A percentile compares a stretch with the other conserved stretches of the same genome.
Conservation (phyloP, 64 coral and sea anemone species). For the Montipora efflorescens region DNA sequence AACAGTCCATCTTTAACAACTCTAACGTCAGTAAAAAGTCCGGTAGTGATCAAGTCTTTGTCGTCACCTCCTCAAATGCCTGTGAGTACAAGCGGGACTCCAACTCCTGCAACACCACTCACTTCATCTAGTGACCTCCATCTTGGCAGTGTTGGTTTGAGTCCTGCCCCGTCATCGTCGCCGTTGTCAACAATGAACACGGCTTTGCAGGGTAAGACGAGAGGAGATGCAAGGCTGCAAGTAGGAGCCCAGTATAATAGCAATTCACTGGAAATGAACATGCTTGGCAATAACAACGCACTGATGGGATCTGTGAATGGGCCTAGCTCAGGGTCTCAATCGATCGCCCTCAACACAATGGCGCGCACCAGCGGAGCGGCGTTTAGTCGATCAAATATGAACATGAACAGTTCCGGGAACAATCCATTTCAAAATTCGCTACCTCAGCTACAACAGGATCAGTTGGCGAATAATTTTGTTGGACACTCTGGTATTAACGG, state of each 20-base stretch:
- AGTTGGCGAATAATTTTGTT: slow-evolving; percentile 71
- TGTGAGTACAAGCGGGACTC: slow-evolving; percentile 92
- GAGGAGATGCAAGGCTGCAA: slow-evolving; percentile 66
- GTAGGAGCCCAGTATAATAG: slow-evolving; percentile 76
- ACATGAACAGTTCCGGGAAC: slow-evolving; percentile 70
- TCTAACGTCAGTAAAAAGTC: slow-evolving; percentile 84
- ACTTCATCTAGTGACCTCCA: slow-evolving; percentile 95
- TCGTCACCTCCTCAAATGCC: slow-evolving; percentile 95
- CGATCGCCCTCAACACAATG: slow-evolving; percentile 86
- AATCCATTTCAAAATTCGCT: slow-evolving; percentile 80
- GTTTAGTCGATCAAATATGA: slow-evolving; percentile 79
- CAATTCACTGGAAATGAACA: slow-evolving; percentile 80
- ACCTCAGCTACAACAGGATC: slow-evolving; percentile 65
- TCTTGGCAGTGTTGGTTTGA: slow-evolving; percentile 82
- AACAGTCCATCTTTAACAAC: slow-evolving; percentile 92
- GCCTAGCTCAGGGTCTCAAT: slow-evolving; percentile 67
- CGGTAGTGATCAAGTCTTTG: slow-evolving; percentile 73
- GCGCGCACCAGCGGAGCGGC: slow-evolving; percentile 46
- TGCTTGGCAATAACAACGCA: slow-evolving; percentile 76
- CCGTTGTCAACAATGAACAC: slow-evolving; percentile 94
- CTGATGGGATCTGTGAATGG: slow-evolving; percentile 92
- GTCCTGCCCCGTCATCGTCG: slow-evolving; percentile 83
- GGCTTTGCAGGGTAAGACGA: slow-evolving; percentile 70
- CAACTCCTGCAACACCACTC: slow-evolving; percentile 93
- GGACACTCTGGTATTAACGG: slow-evolving; percentile 77